Evolutionary conservation across 2,888 invertebrate genomes (phyloP), one percentile per base, ranked within the genome.

Genomic region (Ormyrus labotus): DNA sequence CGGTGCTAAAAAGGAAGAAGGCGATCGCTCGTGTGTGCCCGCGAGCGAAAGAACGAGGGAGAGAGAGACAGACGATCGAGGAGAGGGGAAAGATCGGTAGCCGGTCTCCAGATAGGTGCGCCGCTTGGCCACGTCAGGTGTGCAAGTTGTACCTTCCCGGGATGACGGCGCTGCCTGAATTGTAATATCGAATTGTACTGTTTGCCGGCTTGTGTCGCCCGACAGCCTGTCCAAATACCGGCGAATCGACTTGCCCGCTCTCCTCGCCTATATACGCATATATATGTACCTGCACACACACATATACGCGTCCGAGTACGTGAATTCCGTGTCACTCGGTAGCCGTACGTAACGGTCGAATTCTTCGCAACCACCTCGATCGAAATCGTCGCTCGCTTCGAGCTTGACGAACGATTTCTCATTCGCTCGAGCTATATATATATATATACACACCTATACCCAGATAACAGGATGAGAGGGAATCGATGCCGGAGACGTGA

Each of bases 211-310:
- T 83, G 85, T 86, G 86, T 85, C 85, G 7, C 84, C 78, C 87
- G 87, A 87, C 88, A 88, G 87, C 85, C 87, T 88, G 88, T 88
- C 88, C 87, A 88, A 89, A 89, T 87, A 89, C 85, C 86, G 87
- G 86, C 34, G 34, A 34, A 34, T 34, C 34, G 34, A 34, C 34
- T 34, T 2, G 34, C 34, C 3, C 34, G 34, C 34, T 34, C 34
- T 34, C 34, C 34, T 34, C 34, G 34, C 34, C 34, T 34, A 34
- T 34, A 34, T 34, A 34, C 19, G 19, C 19, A 19, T 19, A 19
- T 19, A 19, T 34, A 34, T 34, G 3, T 19, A 19, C 3, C 0
- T 34, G 34, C 3, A 4, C 34, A 0, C 0, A 3, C 34, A 34
- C 34, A 34, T 4, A 34, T 34, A 85, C 87, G 57, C n/a, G 77